Evolutionary conservation across 2,888 invertebrate species (phyloP), one percentile per base, ranked within the genome.

Genomic region (Zelleria hepariella): DNA sequence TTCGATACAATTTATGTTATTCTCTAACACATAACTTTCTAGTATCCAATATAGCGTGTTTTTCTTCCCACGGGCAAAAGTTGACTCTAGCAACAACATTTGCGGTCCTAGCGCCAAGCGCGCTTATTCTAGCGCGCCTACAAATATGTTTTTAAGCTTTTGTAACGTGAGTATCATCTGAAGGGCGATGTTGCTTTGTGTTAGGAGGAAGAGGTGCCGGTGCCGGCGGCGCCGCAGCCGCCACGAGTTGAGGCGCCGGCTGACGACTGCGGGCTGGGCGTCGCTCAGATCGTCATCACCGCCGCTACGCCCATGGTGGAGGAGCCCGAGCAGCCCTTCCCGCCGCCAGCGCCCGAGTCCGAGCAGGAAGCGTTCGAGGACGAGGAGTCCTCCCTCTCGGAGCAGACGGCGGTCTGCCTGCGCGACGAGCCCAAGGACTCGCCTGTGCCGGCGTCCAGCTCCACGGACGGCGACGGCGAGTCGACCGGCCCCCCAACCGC

Each of bases 231-330:
- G 61, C 62, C 58, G 57, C 66, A 64, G 63, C 69, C 63, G 64
- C 68, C 67, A 64, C 69, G 71, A 77, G 82, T 76, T 82, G 83
- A 83, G 67, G 75, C 80, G 62, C 89, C 91, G 5, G 65, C 67
- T 5, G 79, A 80, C 67, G 92, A 92, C 66, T 89, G 91, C 68
- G 94, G 94, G 68, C 90, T 96, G 64, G 95, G 94, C 63, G 95
- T 95, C 68, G 96, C 95, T 58, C 95, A 96, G 81, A 97, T 97
- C 69, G 96, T 96, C 61, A 96, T 97, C 79, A 97, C 97, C 55
- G 96, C 96, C 59, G 97, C 97, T 65, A 97, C 97, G 52, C 97
- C 97, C 53, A 96, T 96, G 94, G 89, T 93, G 71, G 97, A 97
- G 83, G 95, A 96, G 74, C 91, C 94, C 49, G 95, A 95, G 67